Evolutionary conservation across 1,140 invertebrate species (phyloP).

Genomic region (Cyclargus thomasi): DNA sequence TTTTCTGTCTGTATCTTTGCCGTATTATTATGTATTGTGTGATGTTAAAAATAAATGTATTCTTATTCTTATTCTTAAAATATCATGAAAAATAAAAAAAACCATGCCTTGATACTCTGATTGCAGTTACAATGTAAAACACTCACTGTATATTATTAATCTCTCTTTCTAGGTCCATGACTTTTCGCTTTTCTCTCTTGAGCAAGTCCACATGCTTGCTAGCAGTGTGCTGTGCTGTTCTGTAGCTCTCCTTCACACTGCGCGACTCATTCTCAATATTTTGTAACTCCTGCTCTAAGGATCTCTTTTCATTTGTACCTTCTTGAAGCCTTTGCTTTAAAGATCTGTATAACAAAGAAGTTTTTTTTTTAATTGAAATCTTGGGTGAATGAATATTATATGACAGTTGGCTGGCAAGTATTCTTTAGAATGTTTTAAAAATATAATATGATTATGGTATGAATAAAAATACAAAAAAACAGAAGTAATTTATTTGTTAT

Average conservation of each 20-base stretch:
- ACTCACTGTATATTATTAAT: slow-evolving; percentile 51
- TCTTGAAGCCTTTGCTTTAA: slow-evolving; percentile 35
- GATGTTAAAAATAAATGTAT: no score
- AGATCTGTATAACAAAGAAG: slow-evolving; percentile 24
- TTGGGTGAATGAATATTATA: no score
- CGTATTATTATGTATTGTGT: no score
- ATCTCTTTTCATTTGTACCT: slow-evolving; percentile 28
- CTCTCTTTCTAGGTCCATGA: slow-evolving; percentile 48
- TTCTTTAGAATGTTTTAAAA: no score
- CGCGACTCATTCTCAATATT: slow-evolving; percentile 31
- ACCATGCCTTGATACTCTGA: no score
- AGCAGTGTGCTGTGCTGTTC: slow-evolving; percentile 26
- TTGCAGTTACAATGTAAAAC: no score
- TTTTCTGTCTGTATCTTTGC: no score
- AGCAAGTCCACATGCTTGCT: slow-evolving; percentile 42
- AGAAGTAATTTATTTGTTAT: no score
- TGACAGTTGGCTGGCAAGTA: no score
- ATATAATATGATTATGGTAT: no score
- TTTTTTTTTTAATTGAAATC: no score
- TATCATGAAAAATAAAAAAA: background rate
- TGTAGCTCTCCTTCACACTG: slow-evolving; percentile 24
- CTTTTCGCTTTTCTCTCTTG: slow-evolving; percentile 44
- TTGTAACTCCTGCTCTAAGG: slow-evolving; percentile 36
- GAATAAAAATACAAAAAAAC: no score
- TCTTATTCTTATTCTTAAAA: background rate